Conservation (phyloP, 2,888 invertebrate genomes). For the Melinaea menophilus region DNA sequence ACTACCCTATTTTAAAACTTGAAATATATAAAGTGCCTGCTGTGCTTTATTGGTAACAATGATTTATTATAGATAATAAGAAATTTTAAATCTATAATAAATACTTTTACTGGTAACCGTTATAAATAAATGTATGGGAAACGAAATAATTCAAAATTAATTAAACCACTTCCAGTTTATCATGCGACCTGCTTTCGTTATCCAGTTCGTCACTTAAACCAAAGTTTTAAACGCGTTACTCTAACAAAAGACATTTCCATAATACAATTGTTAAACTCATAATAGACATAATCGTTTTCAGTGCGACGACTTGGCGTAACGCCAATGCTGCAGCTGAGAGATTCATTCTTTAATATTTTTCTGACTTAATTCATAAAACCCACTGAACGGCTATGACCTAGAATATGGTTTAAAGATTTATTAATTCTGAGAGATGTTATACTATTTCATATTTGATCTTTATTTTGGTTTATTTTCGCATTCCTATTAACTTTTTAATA, state of each 20-base stretch:
- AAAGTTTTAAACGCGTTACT: conserved; percentile 12
- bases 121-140: neutral
- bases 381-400: conserved; percentile 14
- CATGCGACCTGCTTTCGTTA: neutral
- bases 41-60: too few relatives aligned
- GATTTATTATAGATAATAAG: too few relatives aligned
- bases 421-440: too few relatives aligned
- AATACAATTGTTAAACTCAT: conserved; percentile 44
- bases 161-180: neutral
- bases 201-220: neutral
- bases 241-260: conserved; percentile 26
- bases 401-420: neutral
- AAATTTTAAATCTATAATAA: too few relatives aligned
- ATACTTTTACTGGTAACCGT: neutral
- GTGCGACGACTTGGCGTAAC: conserved; percentile 42
- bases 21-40: too few relatives aligned
- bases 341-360: conserved; percentile 49
- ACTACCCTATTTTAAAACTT: too few relatives aligned
- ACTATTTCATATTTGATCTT: too few relatives aligned
- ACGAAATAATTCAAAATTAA: neutral
- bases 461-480: too few relatives aligned
- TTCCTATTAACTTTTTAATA: too few relatives aligned
- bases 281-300: conserved; percentile 51
- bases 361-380: conserved; percentile 36
- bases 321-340: conserved; percentile 52